Evolutionary conservation across 2,888 invertebrate genomes (phyloP).

Genomic region (Drosophila barbarae): DNA sequence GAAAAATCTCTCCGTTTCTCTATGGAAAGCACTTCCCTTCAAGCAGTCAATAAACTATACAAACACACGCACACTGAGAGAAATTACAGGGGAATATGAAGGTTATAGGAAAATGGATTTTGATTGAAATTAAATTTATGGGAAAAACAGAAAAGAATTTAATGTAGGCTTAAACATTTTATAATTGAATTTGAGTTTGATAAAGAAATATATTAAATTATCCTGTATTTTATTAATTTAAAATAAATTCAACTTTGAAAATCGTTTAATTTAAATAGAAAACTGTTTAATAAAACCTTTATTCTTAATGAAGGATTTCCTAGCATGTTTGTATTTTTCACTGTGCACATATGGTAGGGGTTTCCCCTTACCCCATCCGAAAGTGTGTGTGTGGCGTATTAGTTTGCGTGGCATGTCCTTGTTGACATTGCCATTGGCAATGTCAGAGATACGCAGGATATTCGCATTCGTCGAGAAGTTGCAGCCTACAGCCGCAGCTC

Average conservation of each 20-base stretch:
- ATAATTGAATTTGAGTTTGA: neutral
- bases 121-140: neutral
- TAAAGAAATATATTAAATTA: neutral
- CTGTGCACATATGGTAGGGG: conserved; percentile 2
- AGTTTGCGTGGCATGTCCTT: conserved; percentile 66
- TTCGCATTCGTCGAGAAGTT: neutral
- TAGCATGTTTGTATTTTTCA: neutral
- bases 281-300: neutral
- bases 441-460: conserved; percentile 11
- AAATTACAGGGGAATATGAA: neutral
- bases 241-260: neutral
- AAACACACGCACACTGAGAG: conserved; percentile 44
- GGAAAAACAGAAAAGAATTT: neutral
- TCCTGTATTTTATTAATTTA: too few species aligned
- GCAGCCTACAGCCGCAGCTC: conserved; percentile 37
- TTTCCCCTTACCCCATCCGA: neutral
- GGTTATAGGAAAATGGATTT: neutral
- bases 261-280: rapidly evolving
- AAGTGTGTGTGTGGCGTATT: conserved; percentile 38
- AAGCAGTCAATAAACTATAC: conserved; percentile 76
- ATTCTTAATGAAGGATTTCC: too few species aligned
- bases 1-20: conserved; percentile 64
- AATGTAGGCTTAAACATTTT: neutral
- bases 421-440: conserved; percentile 60
- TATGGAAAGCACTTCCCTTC: conserved; percentile 74